Evolutionary conservation across 2,113 vertebrate genomes (phyloP), one percentile per base, ranked within the genome.

Genomic region (Sylvilagus bachmani): DNA sequence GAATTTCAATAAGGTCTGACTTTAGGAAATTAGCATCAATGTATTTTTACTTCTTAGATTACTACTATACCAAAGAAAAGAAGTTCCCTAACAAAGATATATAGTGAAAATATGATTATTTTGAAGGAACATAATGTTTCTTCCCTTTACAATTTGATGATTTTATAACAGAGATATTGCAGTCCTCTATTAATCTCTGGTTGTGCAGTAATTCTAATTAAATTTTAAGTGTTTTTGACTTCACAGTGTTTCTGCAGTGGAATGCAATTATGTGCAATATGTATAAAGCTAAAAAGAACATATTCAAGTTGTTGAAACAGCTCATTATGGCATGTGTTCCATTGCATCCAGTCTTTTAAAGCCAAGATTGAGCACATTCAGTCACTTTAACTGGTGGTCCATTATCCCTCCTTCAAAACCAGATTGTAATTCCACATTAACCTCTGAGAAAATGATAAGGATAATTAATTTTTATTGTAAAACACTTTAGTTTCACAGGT

Each of bases 381-480:
- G 22, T 38, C 27, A 10, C 16, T 78, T n/a, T 53, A 70, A 77
- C 4, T 44, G 6, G 91, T 84, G 9, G 8, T 29, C 6, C 25
- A 5, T 74, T 69, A 74, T 89, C 77, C 21, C 3, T 94, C 33
- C 51, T 66, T 36, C 22, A 81, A 85, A 93, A 86, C 29, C 5
- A 77, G 33, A 51, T 25, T 75, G 71, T 75, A 94, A 49, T 90
- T 92, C 51, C 79, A 6, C 13, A 27, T 64, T 90, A 88, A 90
- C 36, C 33, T 84, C 77, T 85, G 27, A 19, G 36, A 69, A 89
- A 67, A 62, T 53, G 29, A 67, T 70, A 80, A 79, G 25, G 27
- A 70, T 74, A 83, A 87, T 94, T 96, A 91, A 94, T 75, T 97
- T 90, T 78, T 93, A 75, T 49, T 79, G 17, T 62, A 74, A 92